phyloP scores from a whole-genome alignment of 2,797 vertebrate genomes.

The Scleropages formosus region DNA sequence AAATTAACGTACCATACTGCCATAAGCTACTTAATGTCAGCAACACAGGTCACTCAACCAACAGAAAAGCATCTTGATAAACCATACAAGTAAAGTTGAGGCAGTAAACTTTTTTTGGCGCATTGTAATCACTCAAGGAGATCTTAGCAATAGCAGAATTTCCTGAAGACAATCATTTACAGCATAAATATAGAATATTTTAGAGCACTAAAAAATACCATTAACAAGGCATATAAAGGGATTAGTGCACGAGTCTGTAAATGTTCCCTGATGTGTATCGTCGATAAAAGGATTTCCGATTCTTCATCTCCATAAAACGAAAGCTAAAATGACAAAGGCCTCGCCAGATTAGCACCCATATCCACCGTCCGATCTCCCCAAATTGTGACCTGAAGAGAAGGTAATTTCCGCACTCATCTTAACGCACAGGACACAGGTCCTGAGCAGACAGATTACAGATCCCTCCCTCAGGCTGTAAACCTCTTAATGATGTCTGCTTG shows the following conservation, averaged over 20 bases:
- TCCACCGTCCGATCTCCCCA: constrained; percentile 67
- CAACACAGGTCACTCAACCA: background rate
- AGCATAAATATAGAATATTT: constrained; percentile 67
- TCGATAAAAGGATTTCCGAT: constrained; percentile 76
- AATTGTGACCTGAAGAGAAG: constrained; percentile 54
- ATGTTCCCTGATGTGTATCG: constrained; percentile 70
- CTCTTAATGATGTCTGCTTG: constrained; percentile 57
- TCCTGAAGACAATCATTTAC: constrained; percentile 64
- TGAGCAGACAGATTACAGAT: constrained; percentile 58
- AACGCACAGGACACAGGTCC: constrained; percentile 63
- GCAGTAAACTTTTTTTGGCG: constrained; percentile 51
- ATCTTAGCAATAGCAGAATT: constrained; percentile 65
- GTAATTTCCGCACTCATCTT: constrained; percentile 54
- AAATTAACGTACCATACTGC: too few species aligned
- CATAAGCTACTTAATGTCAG: too few species aligned
- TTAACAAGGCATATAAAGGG: constrained; percentile 69
- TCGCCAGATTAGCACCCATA: constrained; percentile 68
- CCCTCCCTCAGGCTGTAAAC: constrained; percentile 56
- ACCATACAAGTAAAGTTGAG: constrained; percentile 55
- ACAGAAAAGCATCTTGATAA: background rate
- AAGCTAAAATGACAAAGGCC: constrained; percentile 59
- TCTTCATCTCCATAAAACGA: constrained; percentile 70
- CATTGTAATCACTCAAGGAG: constrained; percentile 59
- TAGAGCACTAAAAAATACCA: constrained; percentile 50
- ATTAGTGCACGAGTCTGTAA: constrained; percentile 70